These are phyloP conservation scores for Drosophila busckii DNA, from an alignment of 1,140 invertebrate genomes.

Conservation along the genomic window DNA sequence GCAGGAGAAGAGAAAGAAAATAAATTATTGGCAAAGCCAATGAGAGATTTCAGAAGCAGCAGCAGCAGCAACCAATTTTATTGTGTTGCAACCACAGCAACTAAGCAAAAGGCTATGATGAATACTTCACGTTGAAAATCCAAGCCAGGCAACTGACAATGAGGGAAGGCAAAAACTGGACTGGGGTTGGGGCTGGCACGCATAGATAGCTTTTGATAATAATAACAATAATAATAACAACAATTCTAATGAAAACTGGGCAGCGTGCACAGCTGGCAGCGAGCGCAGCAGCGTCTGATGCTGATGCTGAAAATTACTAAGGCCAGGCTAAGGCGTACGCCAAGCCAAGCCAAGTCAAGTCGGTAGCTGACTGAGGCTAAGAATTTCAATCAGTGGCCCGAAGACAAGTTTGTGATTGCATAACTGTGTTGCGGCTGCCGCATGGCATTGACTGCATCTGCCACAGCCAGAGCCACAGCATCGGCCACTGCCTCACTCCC, in stretches of 20 bases:
- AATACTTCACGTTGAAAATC: constrained; percentile 17
- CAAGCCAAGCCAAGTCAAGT: too few species aligned
- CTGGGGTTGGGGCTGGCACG: constrained; percentile 27
- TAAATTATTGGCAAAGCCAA: constrained; percentile 51
- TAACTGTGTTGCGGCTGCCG: constrained; percentile 38
- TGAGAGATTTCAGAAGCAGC: constrained; percentile 32
- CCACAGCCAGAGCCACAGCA: constrained; percentile 16
- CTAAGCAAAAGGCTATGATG: constrained; percentile 8
- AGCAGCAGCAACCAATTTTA: constrained; percentile 18
- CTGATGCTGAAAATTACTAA: constrained; percentile 48
- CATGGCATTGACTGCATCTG: constrained; percentile 18
- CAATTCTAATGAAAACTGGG: constrained; percentile 38
- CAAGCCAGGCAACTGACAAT: constrained; percentile 31
- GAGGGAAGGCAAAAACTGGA: not conserved
- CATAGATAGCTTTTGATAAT: constrained; percentile 50
- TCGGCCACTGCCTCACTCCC: too few species aligned
- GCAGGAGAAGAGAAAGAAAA: constrained; percentile 1
- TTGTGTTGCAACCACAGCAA: constrained; percentile 22
- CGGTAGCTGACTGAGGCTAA: too few species aligned
- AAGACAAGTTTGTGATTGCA: constrained; percentile 66
- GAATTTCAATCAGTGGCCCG: constrained; percentile 63
- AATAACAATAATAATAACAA: constrained; percentile 40
- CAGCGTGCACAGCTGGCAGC: too few species aligned
- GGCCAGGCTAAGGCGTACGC: constrained; percentile 14
- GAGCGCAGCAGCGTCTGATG: too few species aligned